Conservation (phyloP, 2,888 invertebrate species). For the Pterostichus madidus region DNA sequence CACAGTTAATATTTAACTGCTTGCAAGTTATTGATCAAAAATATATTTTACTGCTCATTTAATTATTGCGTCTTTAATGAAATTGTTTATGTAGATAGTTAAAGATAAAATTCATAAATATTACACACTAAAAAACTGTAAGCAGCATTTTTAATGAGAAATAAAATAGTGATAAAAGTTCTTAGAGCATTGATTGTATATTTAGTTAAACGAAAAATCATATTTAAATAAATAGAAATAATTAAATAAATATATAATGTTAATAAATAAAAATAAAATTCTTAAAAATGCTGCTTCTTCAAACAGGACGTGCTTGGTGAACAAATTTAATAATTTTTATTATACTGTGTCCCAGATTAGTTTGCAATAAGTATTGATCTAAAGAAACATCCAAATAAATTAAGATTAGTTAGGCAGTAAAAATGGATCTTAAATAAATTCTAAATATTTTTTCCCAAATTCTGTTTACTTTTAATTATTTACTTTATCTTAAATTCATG, state of each 20-base stretch:
- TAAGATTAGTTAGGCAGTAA: no score
- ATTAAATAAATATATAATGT: slow-evolving; percentile 2
- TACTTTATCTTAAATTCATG: no score
- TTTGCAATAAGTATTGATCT: no score
- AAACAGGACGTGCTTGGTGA: slow-evolving; percentile 16
- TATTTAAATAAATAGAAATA: background rate
- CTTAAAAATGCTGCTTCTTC: slow-evolving; percentile 26
- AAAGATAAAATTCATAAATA: background rate
- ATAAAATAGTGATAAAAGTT: background rate
- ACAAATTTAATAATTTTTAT: slow-evolving; percentile 1
- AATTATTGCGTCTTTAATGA: background rate
- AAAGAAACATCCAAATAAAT: no score
- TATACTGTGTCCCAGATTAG: background rate
- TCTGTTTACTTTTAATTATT: no score
- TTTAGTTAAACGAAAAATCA: background rate
- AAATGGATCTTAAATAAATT: no score
- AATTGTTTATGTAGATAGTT: slow-evolving; percentile 22
- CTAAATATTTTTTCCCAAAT: no score
- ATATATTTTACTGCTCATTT: background rate
- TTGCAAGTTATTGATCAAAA: no score
- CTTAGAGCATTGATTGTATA: no score
- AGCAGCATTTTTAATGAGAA: background rate
- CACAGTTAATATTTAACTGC: no score
- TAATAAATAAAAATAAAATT: slow-evolving; percentile 13
- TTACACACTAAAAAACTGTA: background rate